Evolutionary conservation across 2,888 invertebrate genomes (phyloP), one percentile per base, ranked within the genome.

Genomic region (Limenitis camilla): DNA sequence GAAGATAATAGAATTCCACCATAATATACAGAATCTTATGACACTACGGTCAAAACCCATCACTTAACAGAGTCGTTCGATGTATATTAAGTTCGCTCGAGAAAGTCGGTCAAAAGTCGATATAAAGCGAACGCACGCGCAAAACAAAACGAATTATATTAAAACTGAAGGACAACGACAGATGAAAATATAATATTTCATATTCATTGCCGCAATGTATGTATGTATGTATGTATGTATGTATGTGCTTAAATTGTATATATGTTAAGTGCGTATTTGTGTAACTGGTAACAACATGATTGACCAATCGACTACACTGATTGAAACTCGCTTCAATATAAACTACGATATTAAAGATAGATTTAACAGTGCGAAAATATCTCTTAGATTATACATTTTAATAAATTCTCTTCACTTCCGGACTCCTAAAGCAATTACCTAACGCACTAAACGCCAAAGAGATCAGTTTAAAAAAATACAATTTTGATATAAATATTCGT

Each of bases 341-440:
- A 49, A 56, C 61, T 76, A 73, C 71, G 65, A 69, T 66, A 70
- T 68, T 74, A 68, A 70, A 72, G 73, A 73, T 78, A 76, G 73
- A 74, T 76, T 72, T 72, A 84, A 87, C 81, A 83, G 86, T 87
- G 87, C 83, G 85, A 87, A 86, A 87, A 86, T 87, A 87, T 83
- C 71, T 84, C 77, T 84, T 81, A 84, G 64, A 73, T 76, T 78
- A 76, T 76, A 76, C 76, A 65, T 62, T 61, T 78, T 81, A 81
- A 82, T 85, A 86, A 86, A 86, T 85, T 86, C 85, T 76, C 81
- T 82, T 78, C 72, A 81, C 78, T 77, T 83, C 85, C 86, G 72
- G 86, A 85, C 86, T 87, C 86, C 79, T 82, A 86, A 86, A 87
- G 86, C 83, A 86, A 85, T 84, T 78, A 77, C 74, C 76, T 81